Percentiles rank a stretch among this genome's conserved stretches.
Evolutionary conservation across 2,797 vertebrate species (phyloP).

Genomic region (Typhlichthys eigenmanni): DNA sequence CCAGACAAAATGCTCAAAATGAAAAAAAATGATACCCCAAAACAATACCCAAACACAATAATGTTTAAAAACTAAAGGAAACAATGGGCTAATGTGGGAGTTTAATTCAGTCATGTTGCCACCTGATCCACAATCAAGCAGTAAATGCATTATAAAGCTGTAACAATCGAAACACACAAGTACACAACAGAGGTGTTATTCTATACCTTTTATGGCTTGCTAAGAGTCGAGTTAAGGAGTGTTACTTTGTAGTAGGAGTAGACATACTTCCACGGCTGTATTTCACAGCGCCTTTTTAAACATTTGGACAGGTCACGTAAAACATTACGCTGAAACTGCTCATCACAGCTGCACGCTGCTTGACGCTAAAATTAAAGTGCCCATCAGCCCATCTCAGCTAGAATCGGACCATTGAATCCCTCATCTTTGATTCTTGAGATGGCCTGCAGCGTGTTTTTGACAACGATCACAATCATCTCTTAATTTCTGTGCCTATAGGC

Average conservation of each 20-base stretch:
- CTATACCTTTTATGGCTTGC: slow-evolving; percentile 46
- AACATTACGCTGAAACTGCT: slow-evolving; percentile 28
- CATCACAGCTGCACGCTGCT: slow-evolving; percentile 33
- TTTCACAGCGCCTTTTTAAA: slow-evolving; percentile 25
- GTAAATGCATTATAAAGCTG: too few relatives aligned
- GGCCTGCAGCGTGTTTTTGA: slow-evolving; percentile 23
- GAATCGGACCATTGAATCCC: slow-evolving; percentile 44
- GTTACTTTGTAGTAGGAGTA: slow-evolving; percentile 24
- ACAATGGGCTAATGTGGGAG: slow-evolving; percentile 18
- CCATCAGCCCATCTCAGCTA: slow-evolving; percentile 47
- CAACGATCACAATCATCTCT: slow-evolving; percentile 41
- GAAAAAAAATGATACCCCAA: slow-evolving; percentile 17
- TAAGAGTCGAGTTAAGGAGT: slow-evolving; percentile 29
- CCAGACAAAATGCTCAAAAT: slow-evolving; percentile 14
- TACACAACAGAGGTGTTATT: slow-evolving; percentile 33
- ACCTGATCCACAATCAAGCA: slow-evolving; percentile 5
- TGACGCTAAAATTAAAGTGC: slow-evolving; percentile 41
- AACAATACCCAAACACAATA: slow-evolving; percentile 21
- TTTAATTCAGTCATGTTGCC: slow-evolving; percentile 9
- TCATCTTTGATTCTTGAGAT: slow-evolving; percentile 34
- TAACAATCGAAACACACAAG: too few relatives aligned
- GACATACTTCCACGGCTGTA: slow-evolving; percentile 13
- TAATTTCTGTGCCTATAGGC: slow-evolving; percentile 45
- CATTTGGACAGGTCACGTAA: slow-evolving; percentile 26
- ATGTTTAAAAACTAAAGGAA: slow-evolving; percentile 16